Base-by-base conservation (phyloP, 1,140 invertebrate genomes). In the Microplitis mediator region DNA sequence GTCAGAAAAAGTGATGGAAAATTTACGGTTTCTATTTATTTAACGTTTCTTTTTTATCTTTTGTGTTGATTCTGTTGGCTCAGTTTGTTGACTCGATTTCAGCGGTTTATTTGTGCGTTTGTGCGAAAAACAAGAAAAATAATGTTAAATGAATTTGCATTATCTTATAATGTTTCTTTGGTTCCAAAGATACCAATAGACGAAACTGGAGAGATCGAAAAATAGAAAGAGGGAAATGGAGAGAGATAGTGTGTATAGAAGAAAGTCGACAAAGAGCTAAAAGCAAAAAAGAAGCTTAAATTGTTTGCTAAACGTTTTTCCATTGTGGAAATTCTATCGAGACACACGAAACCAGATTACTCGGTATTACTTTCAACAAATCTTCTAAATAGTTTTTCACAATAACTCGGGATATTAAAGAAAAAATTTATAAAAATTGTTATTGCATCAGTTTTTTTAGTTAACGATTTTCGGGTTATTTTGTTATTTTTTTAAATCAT, bases 71-170 rank as follows among this genome's bases (percentile, higher is more conserved):
- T 45, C 5, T 45, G 39, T 2, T 11, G 39, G 11, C 39, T 45
- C 39, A 11, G 39, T 6, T 45, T 45, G 39, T 45, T 45, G 39
- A 11, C 11, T 45, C 5, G 6, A 45, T 45, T 45, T 45, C 8
- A 45, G 39, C 8, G 39, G 39, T 45, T 45, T 45, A 6, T 45
- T 45, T 45, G 39, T 45, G 39, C 39, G 39, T 45, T 3, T 45
- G 6, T 45, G 8, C 39, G 8, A 36, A 36, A 35, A 16, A 32
- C 32, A 32, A 71, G 45, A 64, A 52, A 64, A 52, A 39, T 45
- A 71, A 71, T 71, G 69, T 52, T 56, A 52, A 71, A 71, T 71
- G 69, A 71, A 64, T 71, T 71, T 71, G 61, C 69, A 71, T 71
- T 71, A 35, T 23, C 13, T 16, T 70, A 50, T 62, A 61, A 70